These are phyloP conservation scores for Caenorhabditis sp. DNA, from an alignment of 2,888 invertebrate species.

Conservation along the genomic window DNA sequence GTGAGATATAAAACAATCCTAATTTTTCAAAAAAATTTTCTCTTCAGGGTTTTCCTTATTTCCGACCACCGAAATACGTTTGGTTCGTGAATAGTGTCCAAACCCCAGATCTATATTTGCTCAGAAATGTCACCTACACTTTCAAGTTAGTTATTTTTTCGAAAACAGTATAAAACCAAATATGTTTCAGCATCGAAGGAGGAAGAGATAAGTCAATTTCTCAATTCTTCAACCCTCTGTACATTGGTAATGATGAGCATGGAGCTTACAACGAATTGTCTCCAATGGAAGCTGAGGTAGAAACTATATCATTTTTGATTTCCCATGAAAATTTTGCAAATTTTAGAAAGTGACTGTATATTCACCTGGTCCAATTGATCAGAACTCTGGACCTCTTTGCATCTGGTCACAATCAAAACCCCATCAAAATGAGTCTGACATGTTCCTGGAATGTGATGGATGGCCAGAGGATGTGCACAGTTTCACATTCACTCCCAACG, in stretches of 20 bases:
- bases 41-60: constrained; percentile 49
- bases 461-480: constrained; percentile 39
- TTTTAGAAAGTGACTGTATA: constrained; percentile 48
- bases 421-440: constrained; percentile 71
- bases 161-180: not conserved
- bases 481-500: constrained; percentile 81
- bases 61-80: constrained; percentile 77
- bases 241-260: constrained; percentile 84
- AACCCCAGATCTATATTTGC: constrained; percentile 85
- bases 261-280: constrained; percentile 83
- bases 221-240: constrained; percentile 86
- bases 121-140: constrained; percentile 84
- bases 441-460: constrained; percentile 76
- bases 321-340: not conserved
- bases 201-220: constrained; percentile 83
- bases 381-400: constrained; percentile 82
- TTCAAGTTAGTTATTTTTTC: constrained; percentile 75
- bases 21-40: not conserved
- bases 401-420: constrained; percentile 78
- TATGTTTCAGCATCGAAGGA: constrained; percentile 77
- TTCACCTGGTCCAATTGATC: constrained; percentile 31
- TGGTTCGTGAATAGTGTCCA: constrained; percentile 93
- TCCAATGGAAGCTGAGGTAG: constrained; percentile 76
- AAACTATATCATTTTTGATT: not conserved
- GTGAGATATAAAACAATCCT: not conserved